Base-by-base conservation (phyloP, 2,797 vertebrate genomes). In the Notolabrus celidotus region DNA sequence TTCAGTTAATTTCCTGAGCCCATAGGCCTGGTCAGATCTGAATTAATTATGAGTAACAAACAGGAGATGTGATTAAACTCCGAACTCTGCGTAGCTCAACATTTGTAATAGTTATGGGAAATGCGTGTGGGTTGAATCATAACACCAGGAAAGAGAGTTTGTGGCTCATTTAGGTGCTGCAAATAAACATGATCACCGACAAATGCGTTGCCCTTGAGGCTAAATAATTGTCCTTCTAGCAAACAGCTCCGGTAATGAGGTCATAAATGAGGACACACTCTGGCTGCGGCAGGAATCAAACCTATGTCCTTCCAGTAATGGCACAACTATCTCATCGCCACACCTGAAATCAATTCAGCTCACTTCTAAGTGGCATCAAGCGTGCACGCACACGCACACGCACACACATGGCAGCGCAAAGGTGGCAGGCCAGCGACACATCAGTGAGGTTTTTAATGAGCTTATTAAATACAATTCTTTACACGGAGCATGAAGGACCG, bases 391-490 rank as follows among this genome's bases (percentile, higher is more conserved):
- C 22, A 41, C 47, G 36, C 51, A 54, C 0, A 2, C 34, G 17
- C 22, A 41, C 47, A 20, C 10, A 61, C 73, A 71, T 22, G 22
- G 1, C 23, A 11, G 36, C 23, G 56, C 5, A 3, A 64, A 46
- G 42, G n/a, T 55, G 56, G 36, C 33, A 45, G 15, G 4, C 39
- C 38, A 14, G 10, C 4, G 8, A 41, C 33, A 67, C 20, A 27
- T 75, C 29, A 56, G 27, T 11, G 59, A 71, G 52, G 36, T 20
- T 77, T 77, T 50, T 80, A 83, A 90, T 70, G 50, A 83, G 72
- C 52, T 82, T 63, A 83, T 86, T 72, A 82, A 67, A 69, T 16
- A 36, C 29, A 52, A 73, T 80, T 82, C 43, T 77, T 58, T 50
- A 71, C 22, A 11, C 42, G 5, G 50, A 53, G 51, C 63, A 58